Percentiles rank a stretch among this genome's conserved stretches.
These are phyloP conservation scores for Anhinga anhinga DNA, from an alignment of 2,113 vertebrate genomes.

Conservation along the genomic window DNA sequence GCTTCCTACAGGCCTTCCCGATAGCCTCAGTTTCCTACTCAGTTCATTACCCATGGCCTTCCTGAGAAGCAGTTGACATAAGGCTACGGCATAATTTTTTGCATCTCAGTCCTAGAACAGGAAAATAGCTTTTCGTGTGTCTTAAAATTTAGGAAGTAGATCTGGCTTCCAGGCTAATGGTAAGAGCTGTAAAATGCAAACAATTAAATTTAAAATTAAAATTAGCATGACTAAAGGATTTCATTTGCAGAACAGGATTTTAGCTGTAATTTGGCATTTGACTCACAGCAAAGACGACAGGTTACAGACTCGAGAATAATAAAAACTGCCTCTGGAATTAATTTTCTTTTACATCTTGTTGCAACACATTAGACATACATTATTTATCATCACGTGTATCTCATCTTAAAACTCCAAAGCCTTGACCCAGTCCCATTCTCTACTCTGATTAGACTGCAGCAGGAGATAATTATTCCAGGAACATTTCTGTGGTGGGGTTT, in stretches of 20 bases:
- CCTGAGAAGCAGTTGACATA: neutral
- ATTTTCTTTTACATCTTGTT: slow-evolving; percentile 49
- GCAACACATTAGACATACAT: slow-evolving; percentile 24
- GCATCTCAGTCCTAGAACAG: neutral
- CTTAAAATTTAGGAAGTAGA: neutral
- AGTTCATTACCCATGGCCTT: neutral
- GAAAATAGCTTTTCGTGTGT: neutral
- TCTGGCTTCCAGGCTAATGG: neutral
- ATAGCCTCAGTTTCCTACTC: neutral
- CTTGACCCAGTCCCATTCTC: neutral
- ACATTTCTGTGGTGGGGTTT: neutral
- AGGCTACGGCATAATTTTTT: neutral
- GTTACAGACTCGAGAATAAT: slow-evolving; percentile 39
- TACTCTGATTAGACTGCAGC: neutral
- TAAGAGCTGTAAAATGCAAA: slow-evolving; percentile 34
- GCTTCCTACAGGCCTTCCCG: neutral
- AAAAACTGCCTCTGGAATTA: slow-evolving; percentile 47
- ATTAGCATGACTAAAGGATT: slow-evolving; percentile 56
- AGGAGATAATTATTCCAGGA: slow-evolving; percentile 33
- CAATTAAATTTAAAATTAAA: slow-evolving; percentile 59
- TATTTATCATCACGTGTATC: slow-evolving; percentile 28
- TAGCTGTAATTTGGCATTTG: slow-evolving; percentile 41
- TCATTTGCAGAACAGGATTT: slow-evolving; percentile 48
- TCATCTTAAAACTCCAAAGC: slow-evolving; percentile 34
- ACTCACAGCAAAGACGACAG: neutral